Base-by-base conservation (phyloP, 2,888 invertebrate genomes). In the Nephrocerus scutellatus region DNA sequence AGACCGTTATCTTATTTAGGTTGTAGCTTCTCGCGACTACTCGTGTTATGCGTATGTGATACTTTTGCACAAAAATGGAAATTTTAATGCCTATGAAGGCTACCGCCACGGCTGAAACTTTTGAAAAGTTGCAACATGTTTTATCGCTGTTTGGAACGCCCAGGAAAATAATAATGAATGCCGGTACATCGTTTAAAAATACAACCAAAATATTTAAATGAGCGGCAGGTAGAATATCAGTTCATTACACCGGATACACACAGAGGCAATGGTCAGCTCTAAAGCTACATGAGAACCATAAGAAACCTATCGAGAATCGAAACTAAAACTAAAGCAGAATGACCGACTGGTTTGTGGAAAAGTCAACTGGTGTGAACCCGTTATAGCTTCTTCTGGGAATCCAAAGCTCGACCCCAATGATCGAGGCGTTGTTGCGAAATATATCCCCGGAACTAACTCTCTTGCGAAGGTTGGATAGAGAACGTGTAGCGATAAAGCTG, bases 361-460 rank as follows among this genome's bases (percentile, higher is more conserved):
- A 30, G 20, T 25, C 37, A 31, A 37, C 34, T 14, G 22, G 16
- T 18, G 21, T 21, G 28, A 35, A 10, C 15, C 35, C 26, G 9
- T 38, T 32, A 16, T 22, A 32, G n/a, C 31, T 38, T 21, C 26
- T 38, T 31, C 20, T 38, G 21, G 37, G 37, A 31, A 38, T 38
- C 14, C 25, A 30, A 25, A 37, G 31, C 14, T 31, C 31, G 15
- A 37, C 37, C 14, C 26, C 37, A 18, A 31, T 38, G 16, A 26
- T 38, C 20, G 31, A 31, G 21, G 37, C 36, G 20, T 18, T 37
- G 8, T 30, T 37, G 18, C 23, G 36, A 19, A 38, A 38, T 32
- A 38, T 38, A 38, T 38, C 37, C 16, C 16, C n/a, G n/a, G n/a
- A n/a, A n/a, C n/a, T n/a, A n/a, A n/a, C n/a, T n/a, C n/a, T n/a